Evolutionary conservation across 2,888 invertebrate species (phyloP).

Genomic region (Polydesmus complanatus): DNA sequence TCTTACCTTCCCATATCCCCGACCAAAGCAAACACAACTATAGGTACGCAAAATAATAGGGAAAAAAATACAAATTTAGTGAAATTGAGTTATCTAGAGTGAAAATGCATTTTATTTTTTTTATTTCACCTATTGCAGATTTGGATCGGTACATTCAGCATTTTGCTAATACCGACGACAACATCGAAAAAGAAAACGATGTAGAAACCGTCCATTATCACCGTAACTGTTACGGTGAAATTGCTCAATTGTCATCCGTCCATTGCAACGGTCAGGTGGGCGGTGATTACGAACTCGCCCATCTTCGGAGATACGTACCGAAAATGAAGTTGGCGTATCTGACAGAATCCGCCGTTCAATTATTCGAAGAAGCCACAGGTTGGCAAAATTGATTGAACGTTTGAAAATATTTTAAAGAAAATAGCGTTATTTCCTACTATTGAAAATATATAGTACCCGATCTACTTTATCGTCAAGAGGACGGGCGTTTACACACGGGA

Average conservation of each 20-base stretch:
- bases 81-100: too few relatives aligned
- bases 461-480: neutral
- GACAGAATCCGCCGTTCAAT: slow-evolving; percentile 14
- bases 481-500: neutral
- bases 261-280: slow-evolving; percentile 5
- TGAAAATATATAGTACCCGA: neutral
- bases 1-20: slow-evolving; percentile 3
- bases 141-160: slow-evolving; percentile 6
- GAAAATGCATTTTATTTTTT: too few relatives aligned
- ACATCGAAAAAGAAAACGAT: neutral
- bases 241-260: slow-evolving; percentile 11
- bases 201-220: slow-evolving; percentile 2
- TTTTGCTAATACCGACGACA: neutral
- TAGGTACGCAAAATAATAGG: too few relatives aligned
- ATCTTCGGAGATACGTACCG: neutral
- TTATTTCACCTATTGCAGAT: slow-evolving; percentile 1
- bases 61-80: too few relatives aligned
- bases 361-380: slow-evolving; percentile 13
- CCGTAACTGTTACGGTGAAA: neutral
- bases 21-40: neutral
- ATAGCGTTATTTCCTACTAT: too few relatives aligned
- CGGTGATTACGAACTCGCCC: neutral
- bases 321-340: slow-evolving; percentile 3
- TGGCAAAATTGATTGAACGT: neutral
- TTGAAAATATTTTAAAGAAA: too few relatives aligned